Evolutionary conservation across 2,888 invertebrate genomes (phyloP).

Genomic region (Macaria notata): DNA sequence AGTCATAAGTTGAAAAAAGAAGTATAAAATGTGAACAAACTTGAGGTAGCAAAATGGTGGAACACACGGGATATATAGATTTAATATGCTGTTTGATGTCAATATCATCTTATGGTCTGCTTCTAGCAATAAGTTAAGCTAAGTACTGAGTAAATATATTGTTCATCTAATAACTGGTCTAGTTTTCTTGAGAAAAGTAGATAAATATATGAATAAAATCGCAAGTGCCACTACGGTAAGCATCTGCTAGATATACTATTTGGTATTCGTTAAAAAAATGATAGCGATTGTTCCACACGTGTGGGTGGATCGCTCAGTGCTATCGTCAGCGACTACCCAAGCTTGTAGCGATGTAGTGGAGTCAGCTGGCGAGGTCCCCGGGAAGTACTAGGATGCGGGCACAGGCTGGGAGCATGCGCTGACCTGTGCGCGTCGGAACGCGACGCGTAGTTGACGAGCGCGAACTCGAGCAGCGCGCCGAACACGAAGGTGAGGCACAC

Average conservation of each 20-base stretch:
- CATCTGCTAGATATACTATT: too few relatives aligned
- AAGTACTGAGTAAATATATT: too few relatives aligned
- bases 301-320: background rate
- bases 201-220: too few relatives aligned
- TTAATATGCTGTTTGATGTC: too few relatives aligned
- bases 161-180: too few relatives aligned
- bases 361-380: too few relatives aligned
- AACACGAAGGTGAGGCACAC: conserved; percentile 99
- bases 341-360: background rate
- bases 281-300: too few relatives aligned
- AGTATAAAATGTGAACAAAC: background rate
- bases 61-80: background rate
- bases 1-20: background rate
- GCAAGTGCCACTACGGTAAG: too few relatives aligned
- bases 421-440: conserved; percentile 92
- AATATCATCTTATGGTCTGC: too few relatives aligned
- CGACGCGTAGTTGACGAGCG: conserved; percentile 96
- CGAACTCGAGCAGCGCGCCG: conserved; percentile 98
- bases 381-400: background rate
- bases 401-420: conserved; percentile 11
- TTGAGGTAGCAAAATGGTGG: background rate
- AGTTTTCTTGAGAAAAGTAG: too few relatives aligned
- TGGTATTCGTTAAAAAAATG: too few relatives aligned
- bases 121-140: too few relatives aligned
- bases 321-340: background rate